Evolutionary conservation across 2,113 vertebrate genomes (phyloP), one percentile per base, ranked within the genome.

Genomic region (Eolophus roseicapilla): DNA sequence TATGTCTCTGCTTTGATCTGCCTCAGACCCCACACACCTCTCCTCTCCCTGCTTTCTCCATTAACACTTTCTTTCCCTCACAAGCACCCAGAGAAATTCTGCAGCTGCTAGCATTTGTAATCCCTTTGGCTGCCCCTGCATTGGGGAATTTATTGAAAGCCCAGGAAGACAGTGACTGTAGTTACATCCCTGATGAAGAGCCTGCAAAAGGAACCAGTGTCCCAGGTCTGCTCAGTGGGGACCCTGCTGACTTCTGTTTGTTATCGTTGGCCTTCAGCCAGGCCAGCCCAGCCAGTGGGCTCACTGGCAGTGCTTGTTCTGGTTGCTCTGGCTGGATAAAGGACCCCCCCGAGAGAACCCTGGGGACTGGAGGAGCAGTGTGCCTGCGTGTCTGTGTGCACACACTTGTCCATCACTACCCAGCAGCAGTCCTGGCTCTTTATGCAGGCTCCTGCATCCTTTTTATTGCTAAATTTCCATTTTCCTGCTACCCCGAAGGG

Each of bases 211-310:
- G 90, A 64, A 33, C 31, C 79, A 67, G 50, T 82, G 83, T 91
- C 81, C 31, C 47, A 13, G 65, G 53, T 64, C 52, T 12, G 82
- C 21, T 64, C 46, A 7, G 35, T 1, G n/a, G 46, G 33, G 57
- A 82, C 70, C 31, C 55, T 0, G 1, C 62, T 41, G 55, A 15
- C 7, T 75, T 13, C 29, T 62, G 80, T 69, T 90, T 93, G 4
- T 94, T 96, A 16, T 31, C 82, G 21, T 19, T 97, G 95, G 96
- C 80, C n/a, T 13, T 19, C 0, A 3, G 77, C 92, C 95, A 93
- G 50, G 0, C 41, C 37, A 44, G 39, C 23, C 24, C 52, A 24
- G 39, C 14, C 67, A 3, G 7, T 1, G 68, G 46, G 29, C 52
- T 76, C 83, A 84, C 73, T 86, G 92, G 91, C 55, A 9, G 0